A percentile compares a stretch with the other conserved stretches of the same genome.
Evolutionary conservation across 2,113 vertebrate species (phyloP).

Genomic region (Myotis yumanensis): DNA sequence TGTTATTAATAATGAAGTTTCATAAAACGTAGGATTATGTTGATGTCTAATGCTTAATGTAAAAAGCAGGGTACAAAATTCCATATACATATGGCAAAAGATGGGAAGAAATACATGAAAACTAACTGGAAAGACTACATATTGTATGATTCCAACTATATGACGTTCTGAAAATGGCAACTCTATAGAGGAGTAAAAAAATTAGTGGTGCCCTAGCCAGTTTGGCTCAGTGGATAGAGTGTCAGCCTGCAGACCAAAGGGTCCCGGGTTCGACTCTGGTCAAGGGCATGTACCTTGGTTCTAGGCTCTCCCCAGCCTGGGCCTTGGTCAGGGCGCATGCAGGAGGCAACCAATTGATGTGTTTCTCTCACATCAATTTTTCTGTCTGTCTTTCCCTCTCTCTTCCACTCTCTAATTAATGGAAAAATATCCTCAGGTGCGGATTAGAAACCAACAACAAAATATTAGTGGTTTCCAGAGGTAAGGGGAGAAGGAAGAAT

Average conservation of each 20-base stretch:
- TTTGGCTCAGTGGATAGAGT: neutral
- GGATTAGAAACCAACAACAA: neutral
- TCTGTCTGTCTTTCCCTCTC: neutral
- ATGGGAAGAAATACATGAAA: neutral
- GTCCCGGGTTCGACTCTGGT: neutral
- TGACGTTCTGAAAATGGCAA: neutral
- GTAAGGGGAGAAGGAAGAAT: neutral
- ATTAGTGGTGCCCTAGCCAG: neutral
- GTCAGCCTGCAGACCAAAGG: neutral
- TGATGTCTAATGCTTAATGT: neutral
- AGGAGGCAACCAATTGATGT: neutral
- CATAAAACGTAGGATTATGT: neutral
- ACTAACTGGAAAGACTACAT: neutral
- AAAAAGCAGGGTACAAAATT: neutral
- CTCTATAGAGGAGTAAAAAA: neutral
- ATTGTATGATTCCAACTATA: neutral
- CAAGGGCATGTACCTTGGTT: neutral
- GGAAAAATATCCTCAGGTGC: neutral
- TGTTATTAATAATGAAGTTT: constrained; percentile 22
- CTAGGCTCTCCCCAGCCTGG: neutral
- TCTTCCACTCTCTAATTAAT: neutral
- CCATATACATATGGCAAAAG: neutral
- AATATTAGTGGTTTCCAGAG: neutral
- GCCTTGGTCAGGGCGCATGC: neutral
- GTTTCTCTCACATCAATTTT: neutral